phyloP scores from a whole-genome alignment of 2,888 invertebrate species.

The Leucozona laternaria region DNA sequence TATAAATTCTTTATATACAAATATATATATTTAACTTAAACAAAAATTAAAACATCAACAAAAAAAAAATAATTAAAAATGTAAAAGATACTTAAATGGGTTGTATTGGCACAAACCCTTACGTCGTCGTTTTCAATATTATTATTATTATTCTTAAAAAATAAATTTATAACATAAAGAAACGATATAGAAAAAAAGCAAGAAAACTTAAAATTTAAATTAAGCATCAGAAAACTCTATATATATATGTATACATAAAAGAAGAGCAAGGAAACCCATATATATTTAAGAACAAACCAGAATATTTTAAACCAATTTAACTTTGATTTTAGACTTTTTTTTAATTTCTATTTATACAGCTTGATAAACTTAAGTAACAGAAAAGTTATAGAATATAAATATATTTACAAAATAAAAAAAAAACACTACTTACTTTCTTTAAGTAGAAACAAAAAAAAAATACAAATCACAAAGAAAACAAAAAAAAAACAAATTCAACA shows the following conservation, averaged over 20 bases:
- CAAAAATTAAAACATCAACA: conserved; percentile 14
- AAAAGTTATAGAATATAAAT: conserved; percentile 58
- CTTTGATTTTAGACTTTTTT: conserved; percentile 30
- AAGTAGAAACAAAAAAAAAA: conserved; percentile 36
- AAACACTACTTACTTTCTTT: conserved; percentile 68
- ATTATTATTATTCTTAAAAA: conserved; percentile 39
- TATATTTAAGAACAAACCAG: background rate
- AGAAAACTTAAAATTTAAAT: conserved; percentile 51
- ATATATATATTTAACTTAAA: conserved; percentile 14
- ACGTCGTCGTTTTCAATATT: conserved; percentile 52
- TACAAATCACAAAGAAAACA: conserved; percentile 56
- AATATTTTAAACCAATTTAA: conserved; percentile 48
- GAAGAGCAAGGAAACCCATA: conserved; percentile 7
- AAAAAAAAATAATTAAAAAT: background rate
- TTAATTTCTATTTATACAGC: conserved; percentile 66
- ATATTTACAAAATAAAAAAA: conserved; percentile 71
- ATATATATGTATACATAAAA: conserved; percentile 44
- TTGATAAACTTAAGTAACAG: conserved; percentile 54
- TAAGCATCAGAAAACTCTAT: conserved; percentile 71
- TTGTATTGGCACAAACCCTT: conserved; percentile 75
- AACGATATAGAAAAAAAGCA: conserved; percentile 28
- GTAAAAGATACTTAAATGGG: conserved; percentile 67
- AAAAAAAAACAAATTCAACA: conserved; percentile 24
- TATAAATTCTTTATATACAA: conserved; percentile 55
- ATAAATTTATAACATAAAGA: conserved; percentile 41